Evolutionary conservation across 2,888 invertebrate species (phyloP), one percentile per base, ranked within the genome.

Genomic region (Rhingia rostrata): DNA sequence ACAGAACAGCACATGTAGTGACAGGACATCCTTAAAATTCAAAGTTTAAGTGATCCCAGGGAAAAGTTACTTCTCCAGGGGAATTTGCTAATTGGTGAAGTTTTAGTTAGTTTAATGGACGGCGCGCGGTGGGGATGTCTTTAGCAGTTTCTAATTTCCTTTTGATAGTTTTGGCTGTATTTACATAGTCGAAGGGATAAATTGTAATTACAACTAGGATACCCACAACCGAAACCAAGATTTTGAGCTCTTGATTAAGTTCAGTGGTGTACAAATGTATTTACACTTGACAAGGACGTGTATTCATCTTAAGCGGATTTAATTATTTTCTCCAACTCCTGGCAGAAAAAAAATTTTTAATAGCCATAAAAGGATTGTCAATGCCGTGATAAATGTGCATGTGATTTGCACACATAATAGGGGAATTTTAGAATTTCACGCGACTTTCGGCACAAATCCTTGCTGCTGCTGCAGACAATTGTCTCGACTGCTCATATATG

Each of bases 61-160:
- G 0, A 4, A 60, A 60, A 66, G 51, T 67, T 73, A 67, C 54
- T 67, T 37, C 56, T 32, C 14, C 60, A 78, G 67, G 63, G 39
- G 63, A 83, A 79, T 79, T 67, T 83, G 51, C 73, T 83, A 67
- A 83, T 79, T 83, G 78, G 67, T 63, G 61, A 79, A 83, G 78
- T 78, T 83, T 30, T 73, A 56, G 79, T 73, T 79, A 72, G 78
- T 83, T 72, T 67, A 60, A 60, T 47, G 53, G 9, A 6, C 0
- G 9, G 66, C 0, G 4, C 45, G 32, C 45, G 30, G 5, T 51
- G 58, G 9, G 56, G 45, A 56, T 30, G 37, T 56, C 67, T 56
- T 56, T 63, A 45, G 47, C 54, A 56, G 51, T 72, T 72, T 30
- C 51, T n/a, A 53, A 72, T 53, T 72, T 72, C 51, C 14, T 10